Percentiles rank a stretch among this genome's conserved stretches.
Evolutionary conservation across 2,113 vertebrate species (phyloP).

Genomic region (Toxostoma redivivum): DNA sequence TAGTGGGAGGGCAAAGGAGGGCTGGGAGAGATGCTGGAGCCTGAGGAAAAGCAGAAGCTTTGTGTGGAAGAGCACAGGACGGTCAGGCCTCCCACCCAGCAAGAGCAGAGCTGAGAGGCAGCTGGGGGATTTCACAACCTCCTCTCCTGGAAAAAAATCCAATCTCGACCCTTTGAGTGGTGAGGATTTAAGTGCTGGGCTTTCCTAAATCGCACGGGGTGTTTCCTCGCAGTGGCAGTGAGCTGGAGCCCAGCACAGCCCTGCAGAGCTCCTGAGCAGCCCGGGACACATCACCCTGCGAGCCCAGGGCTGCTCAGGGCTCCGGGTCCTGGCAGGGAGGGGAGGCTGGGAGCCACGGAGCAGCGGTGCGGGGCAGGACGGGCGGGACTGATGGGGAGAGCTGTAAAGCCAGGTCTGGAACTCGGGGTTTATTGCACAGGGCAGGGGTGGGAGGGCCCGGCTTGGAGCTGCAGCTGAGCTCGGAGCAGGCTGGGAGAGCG

Average conservation of each 20-base stretch:
- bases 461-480: too few relatives aligned
- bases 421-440: too few relatives aligned
- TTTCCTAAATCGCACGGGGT: neutral
- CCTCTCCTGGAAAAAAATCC: neutral
- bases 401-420: too few relatives aligned
- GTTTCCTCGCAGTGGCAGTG: neutral
- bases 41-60: conserved; percentile 49
- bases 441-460: too few relatives aligned
- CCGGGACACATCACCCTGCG: rapidly evolving
- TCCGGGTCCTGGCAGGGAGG: neutral
- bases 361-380: too few relatives aligned
- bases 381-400: too few relatives aligned
- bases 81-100: conserved; percentile 23
- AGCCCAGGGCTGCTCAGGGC: neutral
- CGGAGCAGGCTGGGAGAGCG: too few relatives aligned
- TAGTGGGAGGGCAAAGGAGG: neutral
- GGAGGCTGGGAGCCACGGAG: neutral
- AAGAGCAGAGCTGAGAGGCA: neutral
- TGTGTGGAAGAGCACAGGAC: neutral
- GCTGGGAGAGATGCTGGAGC: neutral
- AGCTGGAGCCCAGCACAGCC: rapidly evolving
- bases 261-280: neutral
- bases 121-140: neutral
- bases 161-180: neutral
- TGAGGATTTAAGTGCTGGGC: neutral